Evolutionary conservation across 1,140 invertebrate genomes (phyloP).

Genomic region (Hylaeus volcanicus): DNA sequence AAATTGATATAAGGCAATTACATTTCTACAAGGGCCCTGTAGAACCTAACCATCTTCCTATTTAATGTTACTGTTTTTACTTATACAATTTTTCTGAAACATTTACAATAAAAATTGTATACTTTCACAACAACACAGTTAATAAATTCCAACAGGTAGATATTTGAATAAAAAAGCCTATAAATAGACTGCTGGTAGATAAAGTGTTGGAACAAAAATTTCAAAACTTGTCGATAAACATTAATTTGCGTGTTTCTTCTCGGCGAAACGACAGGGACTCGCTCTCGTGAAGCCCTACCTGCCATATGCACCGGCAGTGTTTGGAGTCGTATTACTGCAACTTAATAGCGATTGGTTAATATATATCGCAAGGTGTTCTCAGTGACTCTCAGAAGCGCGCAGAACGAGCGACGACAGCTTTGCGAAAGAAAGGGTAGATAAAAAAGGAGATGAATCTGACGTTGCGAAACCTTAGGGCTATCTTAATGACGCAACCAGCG

Average conservation of each 20-base stretch:
- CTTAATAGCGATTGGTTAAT: slow-evolving; percentile 58
- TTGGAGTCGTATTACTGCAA: slow-evolving; percentile 56
- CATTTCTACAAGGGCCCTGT: too few relatives aligned
- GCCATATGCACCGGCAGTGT: slow-evolving; percentile 32
- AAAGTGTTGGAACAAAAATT: too few relatives aligned
- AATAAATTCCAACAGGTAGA: too few relatives aligned
- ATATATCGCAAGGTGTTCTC: slow-evolving; percentile 39
- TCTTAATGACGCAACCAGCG: slow-evolving; percentile 34
- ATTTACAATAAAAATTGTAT: too few relatives aligned
- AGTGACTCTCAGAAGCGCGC: slow-evolving; percentile 14
- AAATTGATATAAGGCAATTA: too few relatives aligned
- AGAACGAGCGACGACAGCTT: not conserved
- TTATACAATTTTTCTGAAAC: too few relatives aligned
- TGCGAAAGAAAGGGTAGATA: slow-evolving; percentile 10
- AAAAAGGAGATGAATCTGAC: not conserved
- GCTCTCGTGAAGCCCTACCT: slow-evolving; percentile 15
- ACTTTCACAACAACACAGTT: too few relatives aligned
- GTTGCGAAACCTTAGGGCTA: not conserved
- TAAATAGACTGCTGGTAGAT: too few relatives aligned
- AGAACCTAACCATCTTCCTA: too few relatives aligned
- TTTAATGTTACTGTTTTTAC: too few relatives aligned
- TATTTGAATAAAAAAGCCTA: too few relatives aligned
- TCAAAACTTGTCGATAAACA: too few relatives aligned
- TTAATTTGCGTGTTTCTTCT: not conserved
- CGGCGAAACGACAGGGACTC: slow-evolving; percentile 26